Evolutionary conservation across 2,888 invertebrate genomes (phyloP).

Genomic region (Glyphotaelius pellucidus): DNA sequence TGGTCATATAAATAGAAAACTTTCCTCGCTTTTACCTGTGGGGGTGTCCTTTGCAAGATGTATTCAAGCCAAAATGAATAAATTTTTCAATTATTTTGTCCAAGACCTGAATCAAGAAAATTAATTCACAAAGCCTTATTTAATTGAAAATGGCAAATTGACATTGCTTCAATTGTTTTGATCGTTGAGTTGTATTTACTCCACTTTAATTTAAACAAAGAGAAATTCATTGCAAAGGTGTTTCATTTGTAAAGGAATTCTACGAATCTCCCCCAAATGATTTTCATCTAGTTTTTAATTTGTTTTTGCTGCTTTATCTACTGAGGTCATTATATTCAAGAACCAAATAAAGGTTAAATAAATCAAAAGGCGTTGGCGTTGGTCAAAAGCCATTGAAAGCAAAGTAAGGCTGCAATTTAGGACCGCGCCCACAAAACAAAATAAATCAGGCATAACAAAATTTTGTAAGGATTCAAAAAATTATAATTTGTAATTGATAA

Average conservation of each 20-base stretch:
- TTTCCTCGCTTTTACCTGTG: background rate
- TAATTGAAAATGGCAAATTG: constrained; percentile 12
- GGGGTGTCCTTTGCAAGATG: background rate
- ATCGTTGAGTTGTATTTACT: background rate
- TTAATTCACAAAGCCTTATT: constrained; percentile 7
- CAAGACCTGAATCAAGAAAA: constrained; percentile 23
- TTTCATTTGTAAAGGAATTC: background rate
- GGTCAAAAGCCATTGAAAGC: background rate
- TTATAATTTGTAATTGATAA: too few species aligned
- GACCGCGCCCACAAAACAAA: background rate
- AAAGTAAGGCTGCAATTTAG: background rate
- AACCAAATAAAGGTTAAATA: background rate
- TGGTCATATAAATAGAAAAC: too few species aligned
- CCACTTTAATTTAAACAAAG: background rate
- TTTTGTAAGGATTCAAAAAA: background rate
- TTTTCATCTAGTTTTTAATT: background rate
- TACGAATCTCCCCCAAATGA: background rate
- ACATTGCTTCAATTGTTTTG: constrained; percentile 14
- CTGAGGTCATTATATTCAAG: background rate
- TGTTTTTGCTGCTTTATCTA: background rate
- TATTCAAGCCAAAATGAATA: constrained; percentile 29
- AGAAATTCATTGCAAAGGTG: background rate
- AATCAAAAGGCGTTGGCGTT: background rate
- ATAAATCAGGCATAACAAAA: background rate
- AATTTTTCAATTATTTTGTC: constrained; percentile 31